These are phyloP conservation scores for Stomatorhinus ivindoensis DNA, from an alignment of 2,113 vertebrate genomes.

Conservation along the genomic window DNA sequence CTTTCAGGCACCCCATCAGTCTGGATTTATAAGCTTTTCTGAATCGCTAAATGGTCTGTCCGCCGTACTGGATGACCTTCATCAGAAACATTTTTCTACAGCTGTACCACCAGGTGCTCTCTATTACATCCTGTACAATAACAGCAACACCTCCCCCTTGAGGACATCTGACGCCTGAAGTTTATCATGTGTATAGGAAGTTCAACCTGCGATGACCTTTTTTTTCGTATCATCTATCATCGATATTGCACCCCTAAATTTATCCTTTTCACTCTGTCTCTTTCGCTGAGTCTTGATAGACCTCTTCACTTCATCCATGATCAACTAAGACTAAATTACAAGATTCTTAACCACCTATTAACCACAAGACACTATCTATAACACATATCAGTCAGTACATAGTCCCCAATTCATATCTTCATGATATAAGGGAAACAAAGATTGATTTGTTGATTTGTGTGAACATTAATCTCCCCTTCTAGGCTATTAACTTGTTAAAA, in stretches of 20 bases:
- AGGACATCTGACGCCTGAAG: background rate
- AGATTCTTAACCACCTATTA: background rate
- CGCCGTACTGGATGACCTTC: background rate
- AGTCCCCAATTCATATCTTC: background rate
- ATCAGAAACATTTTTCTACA: background rate
- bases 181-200: background rate
- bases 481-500: background rate
- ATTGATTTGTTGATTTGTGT: background rate
- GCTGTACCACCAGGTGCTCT: background rate
- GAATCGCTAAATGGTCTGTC: background rate
- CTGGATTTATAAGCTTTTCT: background rate
- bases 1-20: constrained; percentile 2
- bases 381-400: background rate
- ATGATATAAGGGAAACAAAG: background rate
- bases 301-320: background rate
- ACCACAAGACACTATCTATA: background rate
- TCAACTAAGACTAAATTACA: background rate
- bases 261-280: background rate
- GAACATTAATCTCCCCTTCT: background rate
- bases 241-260: background rate
- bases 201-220: background rate
- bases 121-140: background rate
- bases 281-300: background rate
- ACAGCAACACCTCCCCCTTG: background rate
- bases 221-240: background rate